Percentiles rank a stretch among this genome's conserved stretches.
phyloP scores from a whole-genome alignment of 2,797 vertebrate genomes.

The Spinibarbus caldwelli region DNA sequence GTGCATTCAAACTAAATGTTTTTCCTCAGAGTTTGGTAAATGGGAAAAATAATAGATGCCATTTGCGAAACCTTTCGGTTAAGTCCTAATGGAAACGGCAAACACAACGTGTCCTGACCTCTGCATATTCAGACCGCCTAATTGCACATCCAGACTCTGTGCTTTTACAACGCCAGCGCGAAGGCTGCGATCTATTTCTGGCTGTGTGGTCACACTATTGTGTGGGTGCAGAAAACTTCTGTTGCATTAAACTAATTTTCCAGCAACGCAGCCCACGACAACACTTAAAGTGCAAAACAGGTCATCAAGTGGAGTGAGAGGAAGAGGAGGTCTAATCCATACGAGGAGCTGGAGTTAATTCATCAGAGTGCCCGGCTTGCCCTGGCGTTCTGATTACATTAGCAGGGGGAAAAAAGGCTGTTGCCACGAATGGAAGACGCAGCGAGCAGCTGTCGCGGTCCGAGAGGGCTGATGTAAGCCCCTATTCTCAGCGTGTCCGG shows the following conservation, averaged over 20 bases:
- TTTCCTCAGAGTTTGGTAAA: slow-evolving; percentile 24
- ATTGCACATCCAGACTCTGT: slow-evolving; percentile 63
- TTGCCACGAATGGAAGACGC: slow-evolving; percentile 78
- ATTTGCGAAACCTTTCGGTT: slow-evolving; percentile 44
- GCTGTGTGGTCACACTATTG: slow-evolving; percentile 58
- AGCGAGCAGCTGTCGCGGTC: slow-evolving; percentile 90
- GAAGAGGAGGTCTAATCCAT: slow-evolving; percentile 48
- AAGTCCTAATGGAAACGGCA: slow-evolving; percentile 61
- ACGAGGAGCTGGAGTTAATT: slow-evolving; percentile 47
- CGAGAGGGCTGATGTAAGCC: slow-evolving; percentile 79
- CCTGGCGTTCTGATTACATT: slow-evolving; percentile 62
- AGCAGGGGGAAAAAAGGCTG: slow-evolving; percentile 66
- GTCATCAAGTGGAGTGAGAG: slow-evolving; percentile 5
- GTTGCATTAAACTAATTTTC: slow-evolving; percentile 61
- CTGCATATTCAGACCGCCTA: slow-evolving; percentile 53
- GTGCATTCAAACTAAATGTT: neutral
- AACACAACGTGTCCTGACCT: slow-evolving; percentile 52
- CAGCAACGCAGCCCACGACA: slow-evolving; percentile 65
- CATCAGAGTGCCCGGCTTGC: slow-evolving; percentile 45
- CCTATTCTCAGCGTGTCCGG: slow-evolving; percentile 75
- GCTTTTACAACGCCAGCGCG: slow-evolving; percentile 60
- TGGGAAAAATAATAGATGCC: slow-evolving; percentile 36
- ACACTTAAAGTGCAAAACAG: slow-evolving; percentile 52
- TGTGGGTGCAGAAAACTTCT: slow-evolving; percentile 69
- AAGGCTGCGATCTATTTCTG: slow-evolving; percentile 55